Base-by-base conservation (phyloP, 2,888 invertebrate species). In the Melieria picta region DNA sequence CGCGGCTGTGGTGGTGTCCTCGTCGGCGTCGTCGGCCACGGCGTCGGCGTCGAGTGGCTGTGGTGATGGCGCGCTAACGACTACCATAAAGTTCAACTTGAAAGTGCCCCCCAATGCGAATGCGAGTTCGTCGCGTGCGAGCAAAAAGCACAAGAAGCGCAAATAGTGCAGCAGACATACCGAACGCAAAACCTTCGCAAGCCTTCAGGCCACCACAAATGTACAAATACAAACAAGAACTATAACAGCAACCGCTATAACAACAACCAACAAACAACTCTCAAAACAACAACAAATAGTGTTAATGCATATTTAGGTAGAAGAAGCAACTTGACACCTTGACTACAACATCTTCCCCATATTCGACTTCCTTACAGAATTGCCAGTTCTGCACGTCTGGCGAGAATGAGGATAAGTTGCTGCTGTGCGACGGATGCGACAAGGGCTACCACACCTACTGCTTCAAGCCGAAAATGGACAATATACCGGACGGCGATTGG, bases 391-490 rank as follows among this genome's bases (percentile, higher is more conserved):
- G 99, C 88, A 92, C 95, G 83, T 93, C 94, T 82, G 98, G 97
- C 73, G 98, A 98, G 88, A 96, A 97, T 82, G 98, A 99, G 86
- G 98, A 96, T 79, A 94, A 97, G 86, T 88, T 99, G 78, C 88
- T 99, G 79, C 89, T 99, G 43, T 99, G 99, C 87, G 99, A 99
- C 88, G 96, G 97, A 77, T 99, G 99, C 88, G 99, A 99, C 88
- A 95, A 96, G 86, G 99, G 98, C 65, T 98, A 98, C 88, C 99
- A 99, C 88, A 98, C 97, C 63, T 98, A 98, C 87, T 99, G 99
- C 89, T 98, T 99, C 90, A 96, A 95, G 88, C 98, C 98, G 76
- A 92, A 93, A 85, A 94, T 99, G 94, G 96, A 96, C 72, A 93
- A 93, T 82, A 98, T 99, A 87, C 98, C 99, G 16, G 97, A 97